phyloP scores from a whole-genome alignment of 1,140 invertebrate species.

The Drosophila paulistorum region DNA sequence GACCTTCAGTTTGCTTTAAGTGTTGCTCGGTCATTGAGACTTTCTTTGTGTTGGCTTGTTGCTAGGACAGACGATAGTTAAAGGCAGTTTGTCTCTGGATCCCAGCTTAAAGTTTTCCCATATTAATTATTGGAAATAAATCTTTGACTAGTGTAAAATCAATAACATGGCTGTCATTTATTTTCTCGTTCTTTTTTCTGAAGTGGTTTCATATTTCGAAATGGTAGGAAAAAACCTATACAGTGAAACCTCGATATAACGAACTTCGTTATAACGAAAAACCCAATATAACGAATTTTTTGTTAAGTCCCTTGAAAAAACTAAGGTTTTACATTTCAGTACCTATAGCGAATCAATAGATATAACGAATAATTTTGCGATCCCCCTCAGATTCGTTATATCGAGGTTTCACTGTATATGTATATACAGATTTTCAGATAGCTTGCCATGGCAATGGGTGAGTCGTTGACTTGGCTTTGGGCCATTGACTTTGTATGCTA shows the following conservation, averaged over 20 bases:
- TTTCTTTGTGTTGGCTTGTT: not conserved
- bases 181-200: conserved; percentile 34
- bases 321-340: no score
- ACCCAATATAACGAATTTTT: no score
- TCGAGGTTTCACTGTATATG: no score
- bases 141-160: conserved; percentile 72
- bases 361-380: no score
- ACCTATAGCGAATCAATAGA: no score
- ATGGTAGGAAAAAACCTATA: conserved; percentile 10
- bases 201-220: conserved; percentile 67
- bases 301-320: no score
- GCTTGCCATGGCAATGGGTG: conserved; percentile 9
- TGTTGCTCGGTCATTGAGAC: conserved; percentile 33
- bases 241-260: no score
- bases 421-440: conserved; percentile 38
- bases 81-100: conserved; percentile 42
- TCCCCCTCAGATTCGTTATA: no score
- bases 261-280: no score
- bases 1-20: conserved; percentile 36
- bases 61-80: conserved; percentile 26
- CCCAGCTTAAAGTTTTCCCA: conserved; percentile 15
- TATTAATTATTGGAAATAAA: conserved; percentile 50
- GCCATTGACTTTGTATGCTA: conserved; percentile 32
- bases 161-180: conserved; percentile 49
- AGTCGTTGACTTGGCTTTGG: conserved; percentile 43